Evolutionary conservation across 2,113 vertebrate species (phyloP), one percentile per base, ranked within the genome.

Genomic region (Centropristis striata): DNA sequence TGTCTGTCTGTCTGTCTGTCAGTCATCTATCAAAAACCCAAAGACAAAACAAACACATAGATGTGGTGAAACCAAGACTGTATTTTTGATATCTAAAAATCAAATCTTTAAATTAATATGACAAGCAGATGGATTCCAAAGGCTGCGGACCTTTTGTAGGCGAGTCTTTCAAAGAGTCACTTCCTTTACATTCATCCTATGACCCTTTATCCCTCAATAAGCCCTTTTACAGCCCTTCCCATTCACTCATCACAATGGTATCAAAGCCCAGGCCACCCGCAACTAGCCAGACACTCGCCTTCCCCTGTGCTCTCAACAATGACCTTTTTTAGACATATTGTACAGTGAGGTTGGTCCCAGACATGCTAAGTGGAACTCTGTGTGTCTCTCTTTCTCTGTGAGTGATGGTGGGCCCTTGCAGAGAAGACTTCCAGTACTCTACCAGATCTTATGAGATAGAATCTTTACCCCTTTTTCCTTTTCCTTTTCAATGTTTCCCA

Each of bases 241-340:
- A 32, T 54, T 50, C 23, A 49, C 54, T 63, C 41, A 49, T 67
- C 28, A 84, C 80, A 84, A 84, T 72, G 39, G 41, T 87, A 84
- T 91, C 87, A 69, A 55, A 66, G 42, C 21, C 28, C 36, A 58
- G 50, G 41, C 46, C 69, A 59, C 41, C 69, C 70, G 36, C 23
- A 66, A n/a, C n/a, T n/a, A n/a, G 46, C 49, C 51, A 66, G 59
- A 68, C 81, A 49, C 28, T 36, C n/a, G 25, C 23, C 21, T 58
- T 75, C 78, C 76, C 86, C 69, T 64, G 75, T 75, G 84, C 60
- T 54, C 74, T 71, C 41, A 27, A 82, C 78, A 81, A 82, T 84
- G 75, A 50, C 39, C 70, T 69, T 23, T n/a, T 53, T 49, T 36
- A 66, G 76, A 85, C 64, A 70, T 59, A 85, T 78, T 87, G 42